phyloP scores from a whole-genome alignment of 1,140 invertebrate species.

The Drosophila tristis region DNA sequence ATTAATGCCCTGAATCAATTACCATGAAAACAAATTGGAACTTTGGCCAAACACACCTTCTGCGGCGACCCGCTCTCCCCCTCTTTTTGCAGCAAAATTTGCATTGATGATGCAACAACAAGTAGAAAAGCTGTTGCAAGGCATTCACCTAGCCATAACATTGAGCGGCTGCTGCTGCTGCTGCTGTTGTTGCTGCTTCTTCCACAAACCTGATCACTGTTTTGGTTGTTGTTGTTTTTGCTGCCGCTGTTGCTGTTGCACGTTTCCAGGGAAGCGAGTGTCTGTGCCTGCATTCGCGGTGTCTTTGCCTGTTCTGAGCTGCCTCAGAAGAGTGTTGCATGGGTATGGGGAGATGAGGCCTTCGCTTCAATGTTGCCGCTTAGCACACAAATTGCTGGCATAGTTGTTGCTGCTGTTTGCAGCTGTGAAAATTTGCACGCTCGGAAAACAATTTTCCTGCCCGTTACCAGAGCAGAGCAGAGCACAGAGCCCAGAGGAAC shows the following conservation, averaged over 20 bases:
- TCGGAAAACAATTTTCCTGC: constrained; percentile 76
- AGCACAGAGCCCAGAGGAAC: constrained; percentile 17
- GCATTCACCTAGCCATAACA: no score
- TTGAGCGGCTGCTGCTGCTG: constrained; percentile 14
- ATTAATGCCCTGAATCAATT: constrained; percentile 70
- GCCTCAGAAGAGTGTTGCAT: constrained; percentile 6
- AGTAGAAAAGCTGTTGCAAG: not conserved
- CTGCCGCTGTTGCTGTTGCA: constrained; percentile 1
- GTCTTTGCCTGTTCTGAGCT: constrained; percentile 31
- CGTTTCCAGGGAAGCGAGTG: constrained; percentile 34
- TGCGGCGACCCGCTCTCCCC: constrained; percentile 1
- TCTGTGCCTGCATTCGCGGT: constrained; percentile 15
- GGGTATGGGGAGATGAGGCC: not conserved
- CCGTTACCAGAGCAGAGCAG: constrained; percentile 65
- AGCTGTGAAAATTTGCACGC: constrained; percentile 82
- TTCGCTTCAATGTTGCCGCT: constrained; percentile 47
- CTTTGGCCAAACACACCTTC: constrained; percentile 17
- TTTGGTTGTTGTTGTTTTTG: constrained; percentile 13
- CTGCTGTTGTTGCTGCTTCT: constrained; percentile 28
- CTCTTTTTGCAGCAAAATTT: constrained; percentile 54
- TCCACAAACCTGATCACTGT: constrained; percentile 29
- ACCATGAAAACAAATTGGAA: constrained; percentile 61
- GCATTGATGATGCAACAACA: constrained; percentile 79
- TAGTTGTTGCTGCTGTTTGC: constrained; percentile 69
- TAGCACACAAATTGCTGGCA: constrained; percentile 71